Base-by-base conservation (phyloP, 1,140 invertebrate genomes). In the Papilio dardanus region DNA sequence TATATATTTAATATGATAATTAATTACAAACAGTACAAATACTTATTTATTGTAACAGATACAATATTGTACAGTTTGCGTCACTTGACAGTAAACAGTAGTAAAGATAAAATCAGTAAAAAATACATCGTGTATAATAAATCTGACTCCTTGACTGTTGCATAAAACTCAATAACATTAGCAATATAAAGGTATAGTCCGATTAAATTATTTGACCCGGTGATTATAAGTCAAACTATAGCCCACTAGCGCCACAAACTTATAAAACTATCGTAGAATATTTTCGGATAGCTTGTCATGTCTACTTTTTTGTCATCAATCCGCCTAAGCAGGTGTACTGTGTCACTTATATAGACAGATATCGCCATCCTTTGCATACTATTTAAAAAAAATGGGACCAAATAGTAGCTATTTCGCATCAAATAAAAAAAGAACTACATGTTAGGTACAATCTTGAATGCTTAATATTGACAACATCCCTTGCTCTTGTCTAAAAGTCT, bases 131-230 rank as follows among this genome's bases (percentile, higher is more conserved):
- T 21, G 50, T 21, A 54, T 54, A 24, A 54, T 4, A 54, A 54
- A 54, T 24, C 21, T 21, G 50, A 24, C 19, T 21, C 19, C 19
- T 24, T 24, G 54, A 58, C 54, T 28, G 21, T 58, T 12, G 21
- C 0, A 2, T 58, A 58, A 58, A 58, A 58, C 54, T 16, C 24
- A 58, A 58, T 58, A 50, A 50, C 46, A 58, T 58, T 58, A 28
- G 24, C 24, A 28, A 58, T 28, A 54, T 2, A 66, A 66, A 67
- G 33, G 7, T 68, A 35, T 46, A 46, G 42, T 19, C 42, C 14
- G 16, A n/a, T 16, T 16, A 46, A 46, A 14, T n/a, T 46, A 46
- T 46, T n/a, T 46, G 42, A 46, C 42, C 42, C 42, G 42, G 16
- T 46, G 14, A 16, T 5, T 6, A n/a, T n/a, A n/a, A 42, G 0